Evolutionary conservation across 2,888 invertebrate genomes (phyloP), one percentile per base, ranked within the genome.

Genomic region (Byasa hedistus): DNA sequence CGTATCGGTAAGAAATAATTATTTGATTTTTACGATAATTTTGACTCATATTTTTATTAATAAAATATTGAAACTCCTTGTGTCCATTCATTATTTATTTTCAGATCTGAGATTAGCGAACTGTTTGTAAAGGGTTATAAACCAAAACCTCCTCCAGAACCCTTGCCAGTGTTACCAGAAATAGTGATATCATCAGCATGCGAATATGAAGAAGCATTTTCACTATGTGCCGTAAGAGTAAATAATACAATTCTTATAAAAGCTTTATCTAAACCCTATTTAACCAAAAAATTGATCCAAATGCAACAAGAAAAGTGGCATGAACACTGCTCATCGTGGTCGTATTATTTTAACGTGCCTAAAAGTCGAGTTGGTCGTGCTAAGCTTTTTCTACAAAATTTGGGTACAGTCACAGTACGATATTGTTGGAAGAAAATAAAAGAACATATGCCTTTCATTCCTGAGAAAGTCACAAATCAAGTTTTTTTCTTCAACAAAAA

Each of bases 401-500:
- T 89, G 10, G 93, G 93, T n/a, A 91, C 90, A 17, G 85, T 86
- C 0, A 76, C 87, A 7, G 73, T 93, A 15, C 79, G 84, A 66
- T 93, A 92, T 74, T 87, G 88, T 65, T 93, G 93, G 93, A 87
- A 86, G 69, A 85, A 80, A 75, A 73, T 89, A 19, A 84, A 79
- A 68, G 78, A 75, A 57, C 69, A 79, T 0, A 78, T 87, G 39
- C 81, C 80, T 3, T 80, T 81, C 48, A 82, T 88, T 71, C 82
- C 85, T 4, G 85, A 86, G 66, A 80, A 79, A 56, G 72, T 70
- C 44, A 79, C 75, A 64, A 84, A 80, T 55, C 91, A 86, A 75
- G 84, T 84, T 0, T 94, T 94, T 74, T 93, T 87, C 75, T 94
- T 94, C 68, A 89, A 93, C 66, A 94, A 93, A 79, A 93, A 92